Percentiles rank a stretch among this genome's conserved stretches.
Evolutionary conservation across 2,797 vertebrate genomes (phyloP).

Genomic region (Anas flavirostris): DNA sequence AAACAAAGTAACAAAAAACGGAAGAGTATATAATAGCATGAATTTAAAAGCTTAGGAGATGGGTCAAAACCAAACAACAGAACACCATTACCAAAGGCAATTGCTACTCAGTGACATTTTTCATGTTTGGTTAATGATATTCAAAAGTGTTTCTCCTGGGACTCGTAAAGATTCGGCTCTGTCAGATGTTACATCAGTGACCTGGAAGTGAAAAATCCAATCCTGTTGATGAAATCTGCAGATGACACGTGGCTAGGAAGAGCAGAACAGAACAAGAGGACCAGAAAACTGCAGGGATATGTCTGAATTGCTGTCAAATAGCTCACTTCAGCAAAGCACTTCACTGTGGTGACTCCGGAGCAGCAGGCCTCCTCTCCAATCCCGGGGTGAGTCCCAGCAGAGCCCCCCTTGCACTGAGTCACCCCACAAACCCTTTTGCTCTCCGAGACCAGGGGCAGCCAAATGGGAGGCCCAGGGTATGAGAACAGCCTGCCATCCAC

Average conservation of each 20-base stretch:
- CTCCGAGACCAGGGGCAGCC: not conserved
- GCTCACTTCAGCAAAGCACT: not conserved
- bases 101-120: not conserved
- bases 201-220: not conserved
- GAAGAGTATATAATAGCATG: not conserved
- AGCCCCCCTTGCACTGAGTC: not conserved
- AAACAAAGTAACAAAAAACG: not conserved
- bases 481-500: not conserved
- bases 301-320: not conserved
- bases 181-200: not conserved
- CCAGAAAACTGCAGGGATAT: too few species aligned
- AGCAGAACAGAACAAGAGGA: too few species aligned
- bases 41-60: not conserved
- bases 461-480: not conserved
- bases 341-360: accelerated
- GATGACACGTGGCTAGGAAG: not conserved
- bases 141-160: not conserved
- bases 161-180: not conserved
- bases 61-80: not conserved
- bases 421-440: not conserved
- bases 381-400: not conserved
- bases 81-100: not conserved
- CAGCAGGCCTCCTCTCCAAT: not conserved
- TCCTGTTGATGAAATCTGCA: not conserved
- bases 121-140: not conserved